phyloP scores from a whole-genome alignment of 2,113 vertebrate species.

The Chloebia gouldiae region DNA sequence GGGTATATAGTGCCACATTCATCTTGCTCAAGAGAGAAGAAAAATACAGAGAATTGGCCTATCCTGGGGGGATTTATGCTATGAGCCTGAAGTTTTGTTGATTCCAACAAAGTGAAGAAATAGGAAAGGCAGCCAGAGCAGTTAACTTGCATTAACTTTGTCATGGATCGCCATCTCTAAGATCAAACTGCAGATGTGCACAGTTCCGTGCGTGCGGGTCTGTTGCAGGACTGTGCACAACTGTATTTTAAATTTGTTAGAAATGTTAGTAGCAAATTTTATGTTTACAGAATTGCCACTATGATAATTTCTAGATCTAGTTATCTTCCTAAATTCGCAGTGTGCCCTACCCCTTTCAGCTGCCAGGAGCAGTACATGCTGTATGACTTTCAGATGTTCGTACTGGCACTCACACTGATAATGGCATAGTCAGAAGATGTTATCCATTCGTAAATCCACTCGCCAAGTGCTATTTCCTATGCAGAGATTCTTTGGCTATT shows the following conservation, averaged over 20 bases:
- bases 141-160: constrained; percentile 49
- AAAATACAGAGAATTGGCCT: constrained; percentile 1
- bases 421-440: constrained; percentile 42
- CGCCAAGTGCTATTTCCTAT: constrained; percentile 2
- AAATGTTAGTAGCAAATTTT: neutral
- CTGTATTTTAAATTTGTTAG: neutral
- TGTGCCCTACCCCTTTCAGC: neutral
- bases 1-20: neutral
- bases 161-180: neutral
- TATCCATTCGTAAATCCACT: constrained; percentile 16
- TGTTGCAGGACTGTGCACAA: neutral
- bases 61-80: constrained; percentile 5
- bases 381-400: constrained; percentile 28
- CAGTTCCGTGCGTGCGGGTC: neutral
- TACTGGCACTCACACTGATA: neutral
- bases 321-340: neutral
- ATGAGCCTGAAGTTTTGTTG: constrained; percentile 49
- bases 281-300: neutral
- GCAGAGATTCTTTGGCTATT: constrained; percentile 4
- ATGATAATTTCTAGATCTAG: neutral
- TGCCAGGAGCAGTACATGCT: neutral
- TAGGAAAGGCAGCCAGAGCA: constrained; percentile 1
- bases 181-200: neutral
- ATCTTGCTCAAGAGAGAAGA: neutral
- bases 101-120: neutral